A percentile compares a stretch with the other conserved stretches of the same genome.
Conservation (phyloP, 1,140 invertebrate genomes). For the Anthonomus grandis region DNA sequence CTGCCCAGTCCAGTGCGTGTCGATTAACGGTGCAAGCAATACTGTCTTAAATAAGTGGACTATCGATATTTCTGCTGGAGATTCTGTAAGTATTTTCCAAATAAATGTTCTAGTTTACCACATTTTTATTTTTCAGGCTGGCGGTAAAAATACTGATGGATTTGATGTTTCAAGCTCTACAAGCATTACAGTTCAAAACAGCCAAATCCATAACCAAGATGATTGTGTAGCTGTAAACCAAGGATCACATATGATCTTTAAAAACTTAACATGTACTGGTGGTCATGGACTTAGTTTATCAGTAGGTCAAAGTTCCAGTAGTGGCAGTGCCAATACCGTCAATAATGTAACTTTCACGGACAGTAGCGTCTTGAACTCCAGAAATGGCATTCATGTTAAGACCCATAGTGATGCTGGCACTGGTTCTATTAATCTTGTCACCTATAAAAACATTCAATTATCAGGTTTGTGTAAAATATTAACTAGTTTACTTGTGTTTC, state of each 20-base stretch:
- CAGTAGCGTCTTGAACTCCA: slow-evolving; percentile 15
- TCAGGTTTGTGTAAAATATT: slow-evolving; percentile 5
- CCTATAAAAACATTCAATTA: slow-evolving; percentile 25
- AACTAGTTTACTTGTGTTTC: not conserved
- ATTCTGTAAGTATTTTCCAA: too few relatives aligned
- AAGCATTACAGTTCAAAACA: not conserved
- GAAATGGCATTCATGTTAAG: slow-evolving; percentile 27
- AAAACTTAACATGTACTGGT: slow-evolving; percentile 20
- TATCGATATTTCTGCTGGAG: too few relatives aligned
- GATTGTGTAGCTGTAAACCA: slow-evolving; percentile 21
- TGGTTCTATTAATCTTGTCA: slow-evolving; percentile 17
- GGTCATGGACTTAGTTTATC: slow-evolving; percentile 28
- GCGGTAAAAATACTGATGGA: slow-evolving; percentile 20
- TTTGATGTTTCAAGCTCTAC: slow-evolving; percentile 18
- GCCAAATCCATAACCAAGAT: slow-evolving; percentile 15
- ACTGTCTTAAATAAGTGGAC: too few relatives aligned
- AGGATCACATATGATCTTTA: slow-evolving; percentile 15
- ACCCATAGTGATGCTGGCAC: slow-evolving; percentile 24
- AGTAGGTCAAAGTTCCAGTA: slow-evolving; percentile 12
- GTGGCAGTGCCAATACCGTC: slow-evolving; percentile 15
- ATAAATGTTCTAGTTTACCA: too few relatives aligned
- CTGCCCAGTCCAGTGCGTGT: slow-evolving; percentile 21
- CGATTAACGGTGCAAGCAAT: slow-evolving; percentile 5
- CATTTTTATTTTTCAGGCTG: too few relatives aligned
- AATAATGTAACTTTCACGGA: slow-evolving; percentile 20